Evolutionary conservation across 2,113 vertebrate genomes (phyloP).

Genomic region (Tautogolabrus adspersus): DNA sequence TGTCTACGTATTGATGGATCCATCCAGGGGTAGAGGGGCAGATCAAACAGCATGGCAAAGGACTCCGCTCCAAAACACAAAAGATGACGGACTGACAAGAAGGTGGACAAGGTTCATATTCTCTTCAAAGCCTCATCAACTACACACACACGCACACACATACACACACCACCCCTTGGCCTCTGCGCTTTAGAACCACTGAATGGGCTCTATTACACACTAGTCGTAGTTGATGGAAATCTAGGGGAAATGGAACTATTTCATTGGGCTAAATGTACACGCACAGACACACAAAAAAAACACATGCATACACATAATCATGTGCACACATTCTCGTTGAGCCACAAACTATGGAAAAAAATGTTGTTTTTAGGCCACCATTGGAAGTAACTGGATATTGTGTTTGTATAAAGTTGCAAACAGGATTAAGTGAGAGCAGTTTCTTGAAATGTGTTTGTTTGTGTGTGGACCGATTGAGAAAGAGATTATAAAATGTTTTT

Average conservation of each 20-base stretch:
- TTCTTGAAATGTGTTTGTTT: background rate
- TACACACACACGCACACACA: background rate
- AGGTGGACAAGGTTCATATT: slow-evolving; percentile 75
- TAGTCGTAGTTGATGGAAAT: slow-evolving; percentile 38
- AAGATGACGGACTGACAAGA: slow-evolving; percentile 75
- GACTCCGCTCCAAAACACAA: slow-evolving; percentile 61
- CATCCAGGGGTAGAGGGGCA: slow-evolving; percentile 56
- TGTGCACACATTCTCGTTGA: background rate
- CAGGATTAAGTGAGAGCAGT: slow-evolving; percentile 1
- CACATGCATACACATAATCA: background rate
- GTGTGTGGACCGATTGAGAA: slow-evolving; percentile 32
- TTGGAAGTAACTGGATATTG: slow-evolving; percentile 37
- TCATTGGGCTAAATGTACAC: slow-evolving; percentile 5
- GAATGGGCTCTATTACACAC: slow-evolving; percentile 42
- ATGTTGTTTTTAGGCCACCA: slow-evolving; percentile 21
- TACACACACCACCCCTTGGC: slow-evolving; percentile 40
- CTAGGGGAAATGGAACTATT: slow-evolving; percentile 35
- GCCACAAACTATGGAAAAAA: background rate
- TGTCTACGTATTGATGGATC: slow-evolving; percentile 72
- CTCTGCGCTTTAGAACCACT: slow-evolving; percentile 3
- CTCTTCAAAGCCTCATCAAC: slow-evolving; percentile 44
- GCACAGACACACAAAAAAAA: background rate
- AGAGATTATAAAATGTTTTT: background rate
- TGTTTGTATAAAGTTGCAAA: slow-evolving; percentile 15
- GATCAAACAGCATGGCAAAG: slow-evolving; percentile 68